Conservation (phyloP, 2,888 invertebrate genomes). For the Atrina japonica region DNA sequence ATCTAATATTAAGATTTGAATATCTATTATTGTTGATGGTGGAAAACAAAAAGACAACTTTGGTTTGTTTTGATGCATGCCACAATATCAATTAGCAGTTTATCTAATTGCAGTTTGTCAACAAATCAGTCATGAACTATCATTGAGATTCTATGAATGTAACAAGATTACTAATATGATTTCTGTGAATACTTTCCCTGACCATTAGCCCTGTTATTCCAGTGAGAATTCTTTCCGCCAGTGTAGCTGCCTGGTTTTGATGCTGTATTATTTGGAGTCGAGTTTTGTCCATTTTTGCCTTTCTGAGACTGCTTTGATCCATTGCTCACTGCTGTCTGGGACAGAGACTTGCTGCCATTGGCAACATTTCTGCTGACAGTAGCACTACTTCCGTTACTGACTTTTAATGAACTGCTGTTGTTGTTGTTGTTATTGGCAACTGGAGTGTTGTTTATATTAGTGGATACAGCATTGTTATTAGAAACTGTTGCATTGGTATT, state of each 20-base stretch:
- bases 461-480: constrained; percentile 2
- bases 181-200: too few relatives aligned
- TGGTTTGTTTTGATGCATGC: too few relatives aligned
- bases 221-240: constrained; percentile 18
- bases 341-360: not conserved
- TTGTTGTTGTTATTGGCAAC: not conserved
- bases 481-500: not conserved
- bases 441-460: not conserved
- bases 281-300: not conserved
- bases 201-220: constrained; percentile 2
- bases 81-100: too few relatives aligned
- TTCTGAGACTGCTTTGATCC: constrained; percentile 19
- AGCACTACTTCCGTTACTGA: not conserved
- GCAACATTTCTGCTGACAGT: not conserved
- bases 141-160: too few relatives aligned
- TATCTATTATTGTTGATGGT: too few relatives aligned
- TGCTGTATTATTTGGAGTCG: not conserved
- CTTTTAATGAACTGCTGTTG: not conserved
- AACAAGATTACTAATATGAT: too few relatives aligned
- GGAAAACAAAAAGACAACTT: too few relatives aligned
- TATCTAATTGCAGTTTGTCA: too few relatives aligned
- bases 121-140: too few relatives aligned
- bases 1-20: too few relatives aligned
- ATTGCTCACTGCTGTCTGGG: not conserved
- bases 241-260: constrained; percentile 29